Evolutionary conservation across 2,113 vertebrate species (phyloP).

Genomic region (Morone chrysops): DNA sequence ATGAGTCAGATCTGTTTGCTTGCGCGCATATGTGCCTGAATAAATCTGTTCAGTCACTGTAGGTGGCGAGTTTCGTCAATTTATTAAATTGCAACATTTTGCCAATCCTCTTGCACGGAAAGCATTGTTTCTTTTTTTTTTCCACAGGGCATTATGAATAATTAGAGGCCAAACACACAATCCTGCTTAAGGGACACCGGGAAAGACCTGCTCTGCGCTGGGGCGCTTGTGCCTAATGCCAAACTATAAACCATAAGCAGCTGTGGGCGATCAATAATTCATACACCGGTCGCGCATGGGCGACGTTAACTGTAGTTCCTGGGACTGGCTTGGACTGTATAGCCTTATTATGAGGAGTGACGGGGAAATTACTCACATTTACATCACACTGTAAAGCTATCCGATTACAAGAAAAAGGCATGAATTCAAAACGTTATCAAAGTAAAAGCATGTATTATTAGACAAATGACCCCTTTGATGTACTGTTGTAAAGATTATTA

Average conservation of each 20-base stretch:
- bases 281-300: conserved; percentile 44
- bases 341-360: background rate
- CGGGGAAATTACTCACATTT: background rate
- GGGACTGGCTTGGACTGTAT: background rate
- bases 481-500: background rate
- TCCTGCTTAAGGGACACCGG: conserved; percentile 64
- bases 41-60: conserved; percentile 35
- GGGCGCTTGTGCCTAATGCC: conserved; percentile 40
- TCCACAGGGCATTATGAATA: conserved; percentile 56
- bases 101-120: conserved; percentile 31
- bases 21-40: conserved; percentile 1
- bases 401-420: background rate
- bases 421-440: background rate
- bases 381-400: background rate
- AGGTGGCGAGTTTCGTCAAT: conserved; percentile 75
- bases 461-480: background rate
- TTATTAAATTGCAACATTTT: conserved; percentile 83
- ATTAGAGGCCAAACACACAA: conserved; percentile 62
- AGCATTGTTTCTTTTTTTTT: conserved; percentile 38
- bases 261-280: conserved; percentile 79
- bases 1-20: conserved; percentile 29
- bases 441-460: background rate
- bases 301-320: conserved; percentile 2
- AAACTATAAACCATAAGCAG: conserved; percentile 72
- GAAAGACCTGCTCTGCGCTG: conserved; percentile 43